Base-by-base conservation (phyloP, 2,888 invertebrate species). In the Drosophila setosimentum region DNA sequence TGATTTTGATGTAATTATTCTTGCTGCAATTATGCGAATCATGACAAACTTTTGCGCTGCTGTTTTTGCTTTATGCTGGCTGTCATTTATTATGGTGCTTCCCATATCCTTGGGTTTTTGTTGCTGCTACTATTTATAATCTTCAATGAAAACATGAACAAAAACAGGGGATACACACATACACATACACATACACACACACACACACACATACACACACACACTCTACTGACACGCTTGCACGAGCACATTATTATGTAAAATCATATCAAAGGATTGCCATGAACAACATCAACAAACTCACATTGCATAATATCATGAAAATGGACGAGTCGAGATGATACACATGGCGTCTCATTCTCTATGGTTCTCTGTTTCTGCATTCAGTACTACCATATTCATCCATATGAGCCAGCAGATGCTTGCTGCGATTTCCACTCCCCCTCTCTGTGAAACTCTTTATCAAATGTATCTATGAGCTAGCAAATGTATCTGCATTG, bases 1-100 rank as follows among this genome's bases (percentile, higher is more conserved):
- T 81, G 83, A 82, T 86, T 90, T 88, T 78, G 75, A 90, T 86
- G 83, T 90, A 90, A 88, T 86, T 86, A 90, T 89, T 87, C 83
- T 80, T 76, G 76, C 90, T 90, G 88, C 86, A 86, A 90, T 90
- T 90, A 86, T 90, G 78, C 69, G 82, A 86, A 80, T 84, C 82
- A 89, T 87, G 76, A 82, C 70, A 77, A 84, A 81, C 65, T 82
- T 87, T 85, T 60, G 68, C 69, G 49, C 57, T 76, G 66, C 62
- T 58, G 74, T 69, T 48, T 60, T 59, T 74, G 76, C 80, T 80
- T 80, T 75, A 66, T 77, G 63, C 66, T 67, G 67, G 73, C 71
- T 74, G 71, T 74, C 78, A 81, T 81, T 80, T 73, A 74, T 68
- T 78, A 67, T 68, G 78, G 48, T 33, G 55, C 73, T 72, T 35